Evolutionary conservation across 2,797 vertebrate species (phyloP), one percentile per base, ranked within the genome.

Genomic region (Anniella stebbinsi): DNA sequence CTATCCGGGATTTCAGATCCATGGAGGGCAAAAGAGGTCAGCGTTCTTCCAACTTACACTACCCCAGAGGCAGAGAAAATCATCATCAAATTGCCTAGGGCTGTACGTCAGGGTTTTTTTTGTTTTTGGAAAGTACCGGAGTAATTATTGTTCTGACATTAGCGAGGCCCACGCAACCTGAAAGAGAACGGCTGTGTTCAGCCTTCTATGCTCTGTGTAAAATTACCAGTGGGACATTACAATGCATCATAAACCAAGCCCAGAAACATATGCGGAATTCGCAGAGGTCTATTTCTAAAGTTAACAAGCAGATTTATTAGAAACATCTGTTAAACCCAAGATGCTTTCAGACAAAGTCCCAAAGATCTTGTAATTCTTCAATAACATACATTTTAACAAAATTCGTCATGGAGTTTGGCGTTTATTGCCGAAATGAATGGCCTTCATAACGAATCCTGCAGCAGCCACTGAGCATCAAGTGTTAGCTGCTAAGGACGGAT

Each of bases 311-410:
- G 54, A 72, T 92, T 91, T 0, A 0, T 73, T 38, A 69, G 38
- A 69, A 80, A 38, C 30, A 84, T 88, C 87, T 83, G 41, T 78
- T 54, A 38, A 11, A 2, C 10, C 91, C 45, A 54, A 93, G 89
- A 90, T 89, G 25, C 30, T 81, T 86, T 73, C 38, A 25, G 87
- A 66, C 1, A 54, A n/a, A 6, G n/a, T 75, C 25, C 38, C 51
- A 60, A 18, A 12, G 54, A 76, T 36, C 25, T 57, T 45, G 25
- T 76, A 76, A 54, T 57, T 76, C 36, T 28, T 18, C 72, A 60
- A 63, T 33, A 72, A 33, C 36, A 41, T 72, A 63, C 69, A 60
- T 41, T 72, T 36, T 72, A 36, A 54, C 67, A 48, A 15, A 72
- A 85, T 38, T 48, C 28, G 48, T 73, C 84, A 54, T 8, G 84